A percentile compares a stretch with the other conserved stretches of the same genome.
Conservation (phyloP, 2,113 vertebrate species). For the Prochilodus magdalenae region DNA sequence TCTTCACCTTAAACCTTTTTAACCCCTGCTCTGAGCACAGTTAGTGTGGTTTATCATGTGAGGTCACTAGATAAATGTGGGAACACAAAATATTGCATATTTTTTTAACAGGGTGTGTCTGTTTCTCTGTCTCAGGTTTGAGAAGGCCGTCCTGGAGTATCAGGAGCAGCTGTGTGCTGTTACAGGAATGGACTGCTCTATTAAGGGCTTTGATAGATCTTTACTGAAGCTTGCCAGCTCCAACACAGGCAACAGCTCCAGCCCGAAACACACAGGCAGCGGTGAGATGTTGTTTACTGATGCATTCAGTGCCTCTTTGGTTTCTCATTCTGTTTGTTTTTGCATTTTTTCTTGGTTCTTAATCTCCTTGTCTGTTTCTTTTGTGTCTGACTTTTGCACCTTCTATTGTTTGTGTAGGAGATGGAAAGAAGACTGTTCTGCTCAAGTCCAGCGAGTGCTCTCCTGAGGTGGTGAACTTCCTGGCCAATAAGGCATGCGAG, state of each 20-base stretch:
- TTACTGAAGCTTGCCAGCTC: conserved; percentile 85
- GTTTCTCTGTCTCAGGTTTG: conserved; percentile 80
- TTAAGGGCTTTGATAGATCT: conserved; percentile 84
- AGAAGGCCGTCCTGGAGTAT: conserved; percentile 93
- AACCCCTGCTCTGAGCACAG: too few relatives aligned
- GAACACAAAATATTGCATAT: background rate
- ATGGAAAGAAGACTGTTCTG: conserved; percentile 90
- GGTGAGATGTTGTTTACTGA: conserved; percentile 73
- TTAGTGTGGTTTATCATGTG: too few relatives aligned
- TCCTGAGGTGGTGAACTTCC: conserved; percentile 91
- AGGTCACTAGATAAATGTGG: too few relatives aligned
- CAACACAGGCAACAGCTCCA: conserved; percentile 80
- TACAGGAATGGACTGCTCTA: conserved; percentile 91
- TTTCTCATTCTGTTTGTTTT: background rate
- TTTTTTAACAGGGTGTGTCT: background rate
- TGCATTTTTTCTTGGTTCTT: too few relatives aligned
- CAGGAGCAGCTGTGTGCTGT: conserved; percentile 94
- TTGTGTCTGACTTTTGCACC: too few relatives aligned
- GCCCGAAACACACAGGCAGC: conserved; percentile 91
- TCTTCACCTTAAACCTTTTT: too few relatives aligned
- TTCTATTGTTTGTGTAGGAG: conserved; percentile 73
- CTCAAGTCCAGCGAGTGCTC: conserved; percentile 90
- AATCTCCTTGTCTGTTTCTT: background rate
- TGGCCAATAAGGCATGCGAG: conserved; percentile 95
- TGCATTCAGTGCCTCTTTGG: too few relatives aligned